A percentile compares a stretch with the other conserved stretches of the same genome.
Evolutionary conservation across 2,113 vertebrate genomes (phyloP).

Genomic region (Oreocharis arfaki): DNA sequence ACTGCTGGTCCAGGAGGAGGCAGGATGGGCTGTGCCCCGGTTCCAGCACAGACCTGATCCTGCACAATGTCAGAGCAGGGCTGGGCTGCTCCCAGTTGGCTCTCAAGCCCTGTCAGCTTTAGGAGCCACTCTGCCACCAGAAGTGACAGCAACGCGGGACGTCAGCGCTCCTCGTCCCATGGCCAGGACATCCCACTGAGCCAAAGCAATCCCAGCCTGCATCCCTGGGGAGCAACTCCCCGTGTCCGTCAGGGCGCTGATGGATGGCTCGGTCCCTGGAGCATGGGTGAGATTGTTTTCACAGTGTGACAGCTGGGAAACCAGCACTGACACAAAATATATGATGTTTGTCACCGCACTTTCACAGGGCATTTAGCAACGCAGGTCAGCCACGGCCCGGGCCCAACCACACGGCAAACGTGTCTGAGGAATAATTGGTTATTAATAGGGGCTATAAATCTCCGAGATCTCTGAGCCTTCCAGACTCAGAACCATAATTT

Average conservation of each 20-base stretch:
- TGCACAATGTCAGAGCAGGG: neutral
- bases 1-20: neutral
- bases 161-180: fast-evolving
- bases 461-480: constrained; percentile 17
- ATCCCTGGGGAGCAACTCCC: neutral
- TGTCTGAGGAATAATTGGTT: constrained; percentile 59
- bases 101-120: neutral
- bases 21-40: neutral
- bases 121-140: neutral
- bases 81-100: neutral
- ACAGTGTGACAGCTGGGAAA: neutral
- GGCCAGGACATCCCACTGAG: neutral
- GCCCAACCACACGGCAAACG: neutral
- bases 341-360: constrained; percentile 42
- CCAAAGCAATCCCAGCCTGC: neutral
- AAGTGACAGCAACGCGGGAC: fast-evolving
- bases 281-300: neutral
- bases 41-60: neutral
- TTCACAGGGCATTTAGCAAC: constrained; percentile 53
- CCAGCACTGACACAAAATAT: constrained; percentile 15
- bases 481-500: constrained; percentile 37
- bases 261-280: neutral
- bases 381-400: neutral
- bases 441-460: constrained; percentile 67
- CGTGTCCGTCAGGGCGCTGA: fast-evolving